These are phyloP conservation scores for Heliconius erato DNA, from an alignment of 2,888 invertebrate species.

Conservation along the genomic window DNA sequence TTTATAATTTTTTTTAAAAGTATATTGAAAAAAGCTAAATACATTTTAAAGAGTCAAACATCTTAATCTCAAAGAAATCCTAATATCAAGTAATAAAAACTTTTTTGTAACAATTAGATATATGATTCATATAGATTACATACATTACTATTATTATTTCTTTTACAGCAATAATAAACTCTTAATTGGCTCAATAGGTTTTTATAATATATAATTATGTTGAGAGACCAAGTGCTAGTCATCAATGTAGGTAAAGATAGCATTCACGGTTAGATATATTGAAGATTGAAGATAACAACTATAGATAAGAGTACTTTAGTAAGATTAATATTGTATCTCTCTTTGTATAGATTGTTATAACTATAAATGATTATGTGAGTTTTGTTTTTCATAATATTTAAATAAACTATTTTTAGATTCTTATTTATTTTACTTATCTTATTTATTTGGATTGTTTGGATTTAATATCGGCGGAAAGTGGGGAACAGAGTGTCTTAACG, in stretches of 20 bases:
- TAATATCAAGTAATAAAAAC: neutral
- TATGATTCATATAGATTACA: neutral
- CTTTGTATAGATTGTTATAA: neutral
- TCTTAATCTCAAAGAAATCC: neutral
- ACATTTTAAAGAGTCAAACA: neutral
- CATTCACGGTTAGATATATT: slow-evolving; percentile 15
- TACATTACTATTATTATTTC: neutral
- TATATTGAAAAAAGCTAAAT: too few relatives aligned
- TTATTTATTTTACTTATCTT: too few relatives aligned
- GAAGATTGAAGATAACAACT: slow-evolving; percentile 11
- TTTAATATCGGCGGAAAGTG: too few relatives aligned
- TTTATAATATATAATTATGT: neutral
- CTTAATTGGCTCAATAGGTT: neutral
- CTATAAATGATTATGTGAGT: neutral
- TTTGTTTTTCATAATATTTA: neutral
- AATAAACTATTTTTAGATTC: neutral
- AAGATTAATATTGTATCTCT: neutral
- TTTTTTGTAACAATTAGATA: neutral
- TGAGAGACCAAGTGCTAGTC: neutral
- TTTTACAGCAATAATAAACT: neutral
- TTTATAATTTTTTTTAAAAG: too few relatives aligned
- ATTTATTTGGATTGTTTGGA: too few relatives aligned
- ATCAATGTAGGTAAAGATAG: slow-evolving; percentile 4
- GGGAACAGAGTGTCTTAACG: too few relatives aligned
- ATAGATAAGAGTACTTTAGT: slow-evolving; percentile 4